These are phyloP conservation scores for Eurosta solidaginis DNA, from an alignment of 1,140 invertebrate genomes.

Conservation along the genomic window DNA sequence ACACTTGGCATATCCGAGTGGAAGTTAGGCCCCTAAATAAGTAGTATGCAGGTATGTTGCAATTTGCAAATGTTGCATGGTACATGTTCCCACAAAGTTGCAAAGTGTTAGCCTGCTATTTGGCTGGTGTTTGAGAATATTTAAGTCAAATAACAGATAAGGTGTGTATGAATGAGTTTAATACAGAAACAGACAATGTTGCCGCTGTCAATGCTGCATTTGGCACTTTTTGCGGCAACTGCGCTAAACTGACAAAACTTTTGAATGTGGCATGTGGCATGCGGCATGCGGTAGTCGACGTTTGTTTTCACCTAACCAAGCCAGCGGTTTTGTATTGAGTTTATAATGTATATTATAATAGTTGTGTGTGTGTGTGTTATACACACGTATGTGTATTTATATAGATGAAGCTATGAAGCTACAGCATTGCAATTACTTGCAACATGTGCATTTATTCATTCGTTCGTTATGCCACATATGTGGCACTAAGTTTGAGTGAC, in stretches of 20 bases:
- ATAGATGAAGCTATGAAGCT: no score
- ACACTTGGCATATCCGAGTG: not conserved
- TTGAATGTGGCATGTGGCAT: constrained; percentile 12
- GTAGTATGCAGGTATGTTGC: not conserved
- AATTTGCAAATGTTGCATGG: not conserved
- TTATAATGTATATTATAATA: no score
- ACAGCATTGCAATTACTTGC: not conserved
- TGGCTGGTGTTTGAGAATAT: not conserved
- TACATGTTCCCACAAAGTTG: not conserved
- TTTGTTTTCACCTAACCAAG: no score
- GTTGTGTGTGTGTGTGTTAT: no score
- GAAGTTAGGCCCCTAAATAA: not conserved
- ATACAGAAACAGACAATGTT: not conserved
- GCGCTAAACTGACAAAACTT: constrained; percentile 25
- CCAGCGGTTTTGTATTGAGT: no score
- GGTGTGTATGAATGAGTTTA: not conserved
- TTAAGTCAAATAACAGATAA: not conserved
- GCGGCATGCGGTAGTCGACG: no score
- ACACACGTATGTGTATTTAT: no score
- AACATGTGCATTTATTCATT: not conserved
- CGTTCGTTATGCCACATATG: constrained; percentile 6
- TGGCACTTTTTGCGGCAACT: not conserved
- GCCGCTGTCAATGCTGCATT: not conserved
- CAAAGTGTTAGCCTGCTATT: not conserved
- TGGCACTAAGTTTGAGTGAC: constrained; percentile 24